Conservation (phyloP, 2,888 invertebrate genomes). For the Drosophila gaucha region DNA sequence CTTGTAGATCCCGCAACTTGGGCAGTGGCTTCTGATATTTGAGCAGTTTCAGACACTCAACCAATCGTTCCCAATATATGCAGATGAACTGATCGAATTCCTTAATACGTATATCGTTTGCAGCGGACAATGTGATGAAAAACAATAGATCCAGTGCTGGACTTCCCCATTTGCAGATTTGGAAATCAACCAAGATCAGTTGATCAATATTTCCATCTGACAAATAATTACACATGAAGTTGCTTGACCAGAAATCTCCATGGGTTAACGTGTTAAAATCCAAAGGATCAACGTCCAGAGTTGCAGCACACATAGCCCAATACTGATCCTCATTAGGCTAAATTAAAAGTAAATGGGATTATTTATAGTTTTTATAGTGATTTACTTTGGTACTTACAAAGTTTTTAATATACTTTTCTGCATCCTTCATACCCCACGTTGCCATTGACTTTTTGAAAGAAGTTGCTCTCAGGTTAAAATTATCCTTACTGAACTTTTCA, state of each 20-base stretch:
- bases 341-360: background rate
- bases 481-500: constrained; percentile 8
- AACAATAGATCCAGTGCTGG: constrained; percentile 79
- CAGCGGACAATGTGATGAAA: constrained; percentile 74
- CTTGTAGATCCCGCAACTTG: constrained; percentile 73
- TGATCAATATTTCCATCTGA: constrained; percentile 61
- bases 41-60: constrained; percentile 72
- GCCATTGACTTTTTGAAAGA: constrained; percentile 63
- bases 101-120: constrained; percentile 63
- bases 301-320: constrained; percentile 41
- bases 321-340: constrained; percentile 70
- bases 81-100: constrained; percentile 80
- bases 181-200: constrained; percentile 78
- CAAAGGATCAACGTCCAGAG: constrained; percentile 43
- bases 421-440: constrained; percentile 66
- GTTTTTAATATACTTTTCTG: constrained; percentile 62
- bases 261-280: constrained; percentile 79
- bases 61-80: constrained; percentile 78
- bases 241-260: constrained; percentile 82
- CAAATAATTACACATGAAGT: constrained; percentile 79
- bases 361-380: background rate
- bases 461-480: constrained; percentile 18
- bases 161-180: constrained; percentile 80
- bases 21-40: constrained; percentile 73
- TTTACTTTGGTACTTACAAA: constrained; percentile 53